phyloP scores from a whole-genome alignment of 2,113 vertebrate species.

The Grus americana region DNA sequence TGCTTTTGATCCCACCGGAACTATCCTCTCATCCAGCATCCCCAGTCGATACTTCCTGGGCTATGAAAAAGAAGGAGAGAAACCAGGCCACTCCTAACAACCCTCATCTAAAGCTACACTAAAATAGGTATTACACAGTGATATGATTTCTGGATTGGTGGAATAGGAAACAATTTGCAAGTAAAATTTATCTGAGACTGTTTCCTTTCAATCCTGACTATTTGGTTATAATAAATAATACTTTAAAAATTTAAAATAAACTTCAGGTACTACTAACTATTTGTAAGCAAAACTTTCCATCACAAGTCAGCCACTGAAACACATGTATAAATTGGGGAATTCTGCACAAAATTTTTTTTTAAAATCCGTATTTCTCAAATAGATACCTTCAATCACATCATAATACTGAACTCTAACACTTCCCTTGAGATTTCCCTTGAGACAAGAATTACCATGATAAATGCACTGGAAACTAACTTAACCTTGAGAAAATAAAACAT shows the following conservation, averaged over 20 bases:
- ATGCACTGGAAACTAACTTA: neutral
- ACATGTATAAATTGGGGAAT: neutral
- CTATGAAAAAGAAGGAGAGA: constrained; percentile 83
- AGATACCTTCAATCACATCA: constrained; percentile 56
- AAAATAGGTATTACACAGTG: constrained; percentile 2
- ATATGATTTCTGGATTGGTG: constrained; percentile 60
- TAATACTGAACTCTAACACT: neutral
- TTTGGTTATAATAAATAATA: neutral
- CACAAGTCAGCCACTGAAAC: constrained; percentile 28
- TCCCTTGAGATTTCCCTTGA: neutral
- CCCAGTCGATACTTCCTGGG: constrained; percentile 84
- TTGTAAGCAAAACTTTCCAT: constrained; percentile 11
- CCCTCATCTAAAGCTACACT: constrained; percentile 74
- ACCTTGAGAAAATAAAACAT: neutral
- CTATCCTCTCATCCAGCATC: constrained; percentile 85
- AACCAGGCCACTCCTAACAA: constrained; percentile 83
- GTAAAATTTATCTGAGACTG: constrained; percentile 71
- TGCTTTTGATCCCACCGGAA: constrained; percentile 83
- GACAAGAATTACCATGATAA: neutral
- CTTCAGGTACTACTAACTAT: neutral
- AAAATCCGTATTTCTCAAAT: neutral
- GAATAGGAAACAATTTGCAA: constrained; percentile 74
- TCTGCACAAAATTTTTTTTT: neutral
- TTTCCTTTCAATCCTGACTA: constrained; percentile 55
- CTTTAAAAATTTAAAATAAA: neutral